These are phyloP conservation scores for Drosophila rellima DNA, from an alignment of 2,888 invertebrate species.

Conservation along the genomic window DNA sequence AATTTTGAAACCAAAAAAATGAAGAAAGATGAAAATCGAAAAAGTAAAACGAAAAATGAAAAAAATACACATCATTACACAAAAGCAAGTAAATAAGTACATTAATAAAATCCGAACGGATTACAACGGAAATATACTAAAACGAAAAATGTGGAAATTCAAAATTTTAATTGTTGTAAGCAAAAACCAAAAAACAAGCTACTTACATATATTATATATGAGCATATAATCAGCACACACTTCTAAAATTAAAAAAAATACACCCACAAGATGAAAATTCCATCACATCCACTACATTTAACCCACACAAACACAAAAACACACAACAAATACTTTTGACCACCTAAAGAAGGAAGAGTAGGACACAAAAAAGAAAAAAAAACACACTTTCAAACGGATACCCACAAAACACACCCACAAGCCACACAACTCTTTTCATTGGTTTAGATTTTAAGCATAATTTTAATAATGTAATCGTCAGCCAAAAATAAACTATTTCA, in stretches of 20 bases:
- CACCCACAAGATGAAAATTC: conserved; percentile 30
- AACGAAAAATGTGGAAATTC: conserved; percentile 69
- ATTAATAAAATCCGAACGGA: conserved; percentile 40
- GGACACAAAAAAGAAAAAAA: conserved; percentile 32
- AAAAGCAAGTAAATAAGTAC: conserved; percentile 37
- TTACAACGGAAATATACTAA: conserved; percentile 59
- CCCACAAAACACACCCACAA: conserved; percentile 40
- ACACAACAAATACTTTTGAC: conserved; percentile 45
- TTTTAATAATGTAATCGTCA: conserved; percentile 78
- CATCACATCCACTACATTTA: conserved; percentile 19
- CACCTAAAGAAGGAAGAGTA: conserved; percentile 43
- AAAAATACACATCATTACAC: conserved; percentile 54
- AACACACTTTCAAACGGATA: conserved; percentile 3
- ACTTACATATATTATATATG: conserved; percentile 53
- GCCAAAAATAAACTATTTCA: conserved; percentile 65
- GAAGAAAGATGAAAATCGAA: conserved; percentile 20
- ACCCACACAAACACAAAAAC: conserved; percentile 10
- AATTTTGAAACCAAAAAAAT: conserved; percentile 53
- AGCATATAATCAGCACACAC: conserved; percentile 66
- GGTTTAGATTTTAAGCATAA: conserved; percentile 84
- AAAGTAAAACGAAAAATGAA: conserved; percentile 36
- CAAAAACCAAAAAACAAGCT: conserved; percentile 60
- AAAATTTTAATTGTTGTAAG: conserved; percentile 83
- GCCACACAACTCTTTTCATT: conserved; percentile 71
- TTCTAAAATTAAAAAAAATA: conserved; percentile 54